Evolutionary conservation across 2,113 vertebrate genomes (phyloP), one percentile per base, ranked within the genome.

Genomic region (Artemisiospiza belli): DNA sequence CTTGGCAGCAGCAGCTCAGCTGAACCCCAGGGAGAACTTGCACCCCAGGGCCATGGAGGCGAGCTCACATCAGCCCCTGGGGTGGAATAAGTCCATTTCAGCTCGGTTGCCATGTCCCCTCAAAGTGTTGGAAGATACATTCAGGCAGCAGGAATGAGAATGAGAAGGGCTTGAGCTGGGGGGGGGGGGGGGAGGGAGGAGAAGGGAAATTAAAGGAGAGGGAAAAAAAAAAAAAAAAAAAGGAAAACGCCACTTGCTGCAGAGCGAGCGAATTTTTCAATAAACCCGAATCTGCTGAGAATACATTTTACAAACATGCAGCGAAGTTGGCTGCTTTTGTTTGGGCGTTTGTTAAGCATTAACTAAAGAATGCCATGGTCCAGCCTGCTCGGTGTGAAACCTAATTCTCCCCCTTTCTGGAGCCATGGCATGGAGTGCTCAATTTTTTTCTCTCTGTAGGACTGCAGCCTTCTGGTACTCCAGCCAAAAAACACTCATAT

Each of bases 361-460:
- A 98, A 98, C 98, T 97, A 97, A 98, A 98, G 98, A 98, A 98
- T 98, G 98, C 97, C 98, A 97, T 97, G 98, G 98, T 98, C 96
- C 98, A 97, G 98, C 97, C 98, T 97, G 98, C 98, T 98, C 98
- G 96, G 98, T 98, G 98, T 98, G 98, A 98, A 98, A 97, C 97
- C 98, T 98, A 98, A 98, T 98, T 98, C 98, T 97, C 95, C 98
- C 97, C 98, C 98, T 98, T 98, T 97, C 98, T 98, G 98, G 98
- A 98, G 98, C 98, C 98, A 98, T 98, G 92, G 98, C 98, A 98
- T 98, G 98, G 97, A 98, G 98, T 97, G 98, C 97, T 98, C 98
- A 98, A 98, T 98, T 98, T 98, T 98, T 98, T 98, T 98, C 97
- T 98, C 98, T 98, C 98, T 95, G 61, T 98, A 98, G 98, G 98